A percentile compares a stretch with the other conserved stretches of the same genome.
phyloP scores from a whole-genome alignment of 53 echinoderm and acorn worm genomes.

The Arbacia lixula region DNA sequence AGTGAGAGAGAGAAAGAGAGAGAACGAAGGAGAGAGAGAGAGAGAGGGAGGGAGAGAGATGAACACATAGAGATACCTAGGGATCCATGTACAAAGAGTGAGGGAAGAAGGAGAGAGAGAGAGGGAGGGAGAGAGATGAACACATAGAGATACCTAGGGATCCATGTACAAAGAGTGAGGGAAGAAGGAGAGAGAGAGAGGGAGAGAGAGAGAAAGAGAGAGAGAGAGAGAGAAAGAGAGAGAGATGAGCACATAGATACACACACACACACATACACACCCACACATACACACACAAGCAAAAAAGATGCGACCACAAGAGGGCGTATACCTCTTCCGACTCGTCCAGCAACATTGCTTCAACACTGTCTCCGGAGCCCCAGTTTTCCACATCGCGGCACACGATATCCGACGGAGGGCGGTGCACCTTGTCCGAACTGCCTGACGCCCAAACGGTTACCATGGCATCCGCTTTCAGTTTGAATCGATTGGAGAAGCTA shows the following conservation, averaged over 20 bases:
- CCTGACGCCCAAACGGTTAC: constrained; percentile 22
- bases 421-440: constrained; percentile 11
- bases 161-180: background rate
- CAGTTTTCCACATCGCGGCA: background rate
- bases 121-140: background rate
- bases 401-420: constrained; percentile 3
- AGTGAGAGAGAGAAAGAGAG: background rate
- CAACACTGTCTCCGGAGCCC: background rate
- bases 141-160: too few relatives aligned
- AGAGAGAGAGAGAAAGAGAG: too few relatives aligned
- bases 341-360: background rate
- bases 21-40: background rate
- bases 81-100: background rate
- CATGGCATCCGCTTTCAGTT: background rate
- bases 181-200: background rate
- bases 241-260: too few relatives aligned
- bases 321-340: too few relatives aligned
- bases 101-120: background rate
- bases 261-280: too few relatives aligned
- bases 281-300: too few relatives aligned
- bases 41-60: background rate
- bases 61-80: too few relatives aligned
- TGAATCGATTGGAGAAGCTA: constrained; percentile 5
- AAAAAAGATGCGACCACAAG: too few relatives aligned
- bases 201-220: too few relatives aligned